Evolutionary conservation across 2,888 invertebrate species (phyloP).

Genomic region (Spilarctia lutea): DNA sequence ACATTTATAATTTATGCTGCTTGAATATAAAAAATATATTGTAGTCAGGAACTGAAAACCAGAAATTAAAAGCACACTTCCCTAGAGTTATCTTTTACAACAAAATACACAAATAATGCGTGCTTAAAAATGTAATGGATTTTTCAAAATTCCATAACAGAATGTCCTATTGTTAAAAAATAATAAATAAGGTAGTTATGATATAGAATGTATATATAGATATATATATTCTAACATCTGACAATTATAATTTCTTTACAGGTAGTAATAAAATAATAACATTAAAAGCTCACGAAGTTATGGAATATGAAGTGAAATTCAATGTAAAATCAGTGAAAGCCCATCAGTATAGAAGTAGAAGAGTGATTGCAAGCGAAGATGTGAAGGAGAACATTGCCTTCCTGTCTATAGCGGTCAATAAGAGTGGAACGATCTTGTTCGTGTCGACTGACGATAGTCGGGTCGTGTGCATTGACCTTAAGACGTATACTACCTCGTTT

Average conservation of each 20-base stretch:
- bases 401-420: slow-evolving; percentile 74
- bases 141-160: too few relatives aligned
- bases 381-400: slow-evolving; percentile 72
- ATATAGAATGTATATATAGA: too few relatives aligned
- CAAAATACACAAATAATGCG: neutral
- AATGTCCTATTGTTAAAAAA: too few relatives aligned
- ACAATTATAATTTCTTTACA: slow-evolving; percentile 48
- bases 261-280: slow-evolving; percentile 77
- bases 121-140: too few relatives aligned
- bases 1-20: too few relatives aligned
- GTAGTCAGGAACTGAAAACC: neutral
- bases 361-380: slow-evolving; percentile 64
- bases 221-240: neutral
- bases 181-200: too few relatives aligned
- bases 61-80: neutral
- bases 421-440: slow-evolving; percentile 75
- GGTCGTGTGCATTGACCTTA: slow-evolving; percentile 76
- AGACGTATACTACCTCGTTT: slow-evolving; percentile 69
- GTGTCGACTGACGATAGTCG: slow-evolving; percentile 79
- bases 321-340: slow-evolving; percentile 53
- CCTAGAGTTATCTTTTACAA: too few relatives aligned
- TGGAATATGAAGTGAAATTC: slow-evolving; percentile 69
- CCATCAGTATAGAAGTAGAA: slow-evolving; percentile 60
- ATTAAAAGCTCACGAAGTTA: slow-evolving; percentile 71
- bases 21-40: neutral